Conservation (phyloP, 2,888 invertebrate species). For the Nineta flava region DNA sequence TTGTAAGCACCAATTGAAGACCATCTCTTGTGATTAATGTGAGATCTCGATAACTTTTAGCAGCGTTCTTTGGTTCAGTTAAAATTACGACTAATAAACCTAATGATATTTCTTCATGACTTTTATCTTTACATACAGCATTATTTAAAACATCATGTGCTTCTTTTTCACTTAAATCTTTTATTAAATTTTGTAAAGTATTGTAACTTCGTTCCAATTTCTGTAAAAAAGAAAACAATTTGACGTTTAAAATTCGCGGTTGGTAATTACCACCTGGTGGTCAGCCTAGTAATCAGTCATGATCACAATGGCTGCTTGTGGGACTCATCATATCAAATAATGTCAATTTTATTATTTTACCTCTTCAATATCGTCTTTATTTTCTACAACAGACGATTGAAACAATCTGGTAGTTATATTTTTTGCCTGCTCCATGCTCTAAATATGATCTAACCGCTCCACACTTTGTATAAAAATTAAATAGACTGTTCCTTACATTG, state of each 20-base stretch:
- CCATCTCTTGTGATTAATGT: slow-evolving; percentile 83
- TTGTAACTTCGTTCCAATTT: slow-evolving; percentile 77
- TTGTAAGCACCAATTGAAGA: slow-evolving; percentile 61
- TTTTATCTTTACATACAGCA: slow-evolving; percentile 72
- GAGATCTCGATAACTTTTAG: slow-evolving; percentile 81
- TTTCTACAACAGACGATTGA: slow-evolving; percentile 67
- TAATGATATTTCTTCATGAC: slow-evolving; percentile 85
- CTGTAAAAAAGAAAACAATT: slow-evolving; percentile 38
- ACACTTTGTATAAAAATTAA: slow-evolving; percentile 38
- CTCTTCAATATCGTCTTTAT: slow-evolving; percentile 83
- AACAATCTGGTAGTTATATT: slow-evolving; percentile 56
- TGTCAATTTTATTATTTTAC: slow-evolving; percentile 41
- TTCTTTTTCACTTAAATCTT: slow-evolving; percentile 83
- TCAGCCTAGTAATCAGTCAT: slow-evolving; percentile 25
- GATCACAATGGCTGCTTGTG: slow-evolving; percentile 36
- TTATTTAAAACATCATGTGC: slow-evolving; percentile 83
- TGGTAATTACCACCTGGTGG: slow-evolving; percentile 21
- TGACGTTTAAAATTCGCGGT: slow-evolving; percentile 31
- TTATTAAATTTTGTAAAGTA: slow-evolving; percentile 58
- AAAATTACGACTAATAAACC: slow-evolving; percentile 81
- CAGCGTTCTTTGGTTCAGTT: slow-evolving; percentile 66
- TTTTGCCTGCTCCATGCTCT: slow-evolving; percentile 42
- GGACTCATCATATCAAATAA: slow-evolving; percentile 30
- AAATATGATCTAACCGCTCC: slow-evolving; percentile 32
- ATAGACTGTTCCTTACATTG: slow-evolving; percentile 43